Evolutionary conservation across 2,888 invertebrate species (phyloP).

Genomic region (Cantharis lateralis): DNA sequence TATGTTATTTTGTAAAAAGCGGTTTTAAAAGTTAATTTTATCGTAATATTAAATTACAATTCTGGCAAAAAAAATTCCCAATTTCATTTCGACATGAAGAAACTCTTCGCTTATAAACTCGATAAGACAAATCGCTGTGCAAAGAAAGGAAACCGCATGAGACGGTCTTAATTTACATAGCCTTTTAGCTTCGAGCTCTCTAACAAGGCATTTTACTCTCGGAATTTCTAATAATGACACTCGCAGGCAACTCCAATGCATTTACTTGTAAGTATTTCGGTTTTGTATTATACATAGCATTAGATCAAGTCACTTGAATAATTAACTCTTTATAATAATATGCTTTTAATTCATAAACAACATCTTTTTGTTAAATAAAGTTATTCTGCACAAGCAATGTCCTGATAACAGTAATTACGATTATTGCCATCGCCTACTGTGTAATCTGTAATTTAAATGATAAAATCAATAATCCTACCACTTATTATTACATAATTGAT

Average conservation of each 20-base stretch:
- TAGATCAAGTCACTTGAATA: not conserved
- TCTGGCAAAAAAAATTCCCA: not conserved
- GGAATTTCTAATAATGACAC: constrained; percentile 2
- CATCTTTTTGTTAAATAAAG: not conserved
- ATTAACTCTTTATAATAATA: not conserved
- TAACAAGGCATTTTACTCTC: constrained; percentile 1
- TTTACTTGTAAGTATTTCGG: not conserved
- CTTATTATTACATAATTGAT: not conserved
- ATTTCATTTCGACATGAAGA: not conserved
- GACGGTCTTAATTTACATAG: not conserved
- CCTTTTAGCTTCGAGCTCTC: not conserved
- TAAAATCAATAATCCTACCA: not conserved
- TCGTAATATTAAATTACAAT: not conserved
- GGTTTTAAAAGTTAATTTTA: not conserved
- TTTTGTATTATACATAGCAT: not conserved
- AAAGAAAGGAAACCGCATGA: not conserved
- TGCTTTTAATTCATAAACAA: not conserved
- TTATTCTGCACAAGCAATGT: no score
- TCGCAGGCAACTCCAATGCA: not conserved
- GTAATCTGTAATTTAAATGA: not conserved
- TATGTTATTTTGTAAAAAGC: not conserved
- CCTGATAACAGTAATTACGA: not conserved
- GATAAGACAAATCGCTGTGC: not conserved
- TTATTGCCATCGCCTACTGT: not conserved
- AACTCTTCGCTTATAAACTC: constrained; percentile 1